A percentile compares a stretch with the other conserved stretches of the same genome.
phyloP scores from a whole-genome alignment of 2,113 vertebrate genomes.

The Equus przewalskii region DNA sequence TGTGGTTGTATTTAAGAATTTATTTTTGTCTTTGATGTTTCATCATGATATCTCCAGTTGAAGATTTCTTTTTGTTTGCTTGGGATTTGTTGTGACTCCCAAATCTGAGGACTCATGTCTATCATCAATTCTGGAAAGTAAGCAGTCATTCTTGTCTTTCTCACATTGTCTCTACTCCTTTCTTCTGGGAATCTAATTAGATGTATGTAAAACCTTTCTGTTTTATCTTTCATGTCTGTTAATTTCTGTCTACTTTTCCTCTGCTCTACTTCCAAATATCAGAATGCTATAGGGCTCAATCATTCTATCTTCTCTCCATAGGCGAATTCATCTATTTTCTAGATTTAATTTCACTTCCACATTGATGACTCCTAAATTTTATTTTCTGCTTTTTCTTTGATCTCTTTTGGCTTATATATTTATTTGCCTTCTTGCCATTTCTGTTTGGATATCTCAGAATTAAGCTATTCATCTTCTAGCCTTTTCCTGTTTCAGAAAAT shows the following conservation, averaged over 20 bases:
- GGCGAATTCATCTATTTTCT: background rate
- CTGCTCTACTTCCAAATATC: background rate
- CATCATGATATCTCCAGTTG: background rate
- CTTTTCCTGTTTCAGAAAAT: background rate
- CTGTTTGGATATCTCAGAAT: background rate
- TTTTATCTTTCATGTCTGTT: background rate
- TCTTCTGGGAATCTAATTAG: background rate
- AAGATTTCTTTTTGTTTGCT: background rate
- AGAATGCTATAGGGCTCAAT: background rate
- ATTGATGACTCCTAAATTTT: background rate
- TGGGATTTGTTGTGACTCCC: background rate
- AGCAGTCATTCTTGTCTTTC: background rate
- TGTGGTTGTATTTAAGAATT: constrained; percentile 15
- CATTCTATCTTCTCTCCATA: background rate
- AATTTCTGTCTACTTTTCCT: background rate
- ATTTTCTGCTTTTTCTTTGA: background rate
- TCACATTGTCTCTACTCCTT: background rate
- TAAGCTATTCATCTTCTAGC: background rate
- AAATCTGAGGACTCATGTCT: background rate
- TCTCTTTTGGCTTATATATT: background rate
- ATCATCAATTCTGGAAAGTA: background rate
- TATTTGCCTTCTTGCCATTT: background rate
- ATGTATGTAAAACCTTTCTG: background rate
- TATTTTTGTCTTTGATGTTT: background rate
- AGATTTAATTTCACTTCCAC: background rate